These are phyloP conservation scores for Bucorvus abyssinicus DNA, from an alignment of 2,797 vertebrate species.

Conservation along the genomic window DNA sequence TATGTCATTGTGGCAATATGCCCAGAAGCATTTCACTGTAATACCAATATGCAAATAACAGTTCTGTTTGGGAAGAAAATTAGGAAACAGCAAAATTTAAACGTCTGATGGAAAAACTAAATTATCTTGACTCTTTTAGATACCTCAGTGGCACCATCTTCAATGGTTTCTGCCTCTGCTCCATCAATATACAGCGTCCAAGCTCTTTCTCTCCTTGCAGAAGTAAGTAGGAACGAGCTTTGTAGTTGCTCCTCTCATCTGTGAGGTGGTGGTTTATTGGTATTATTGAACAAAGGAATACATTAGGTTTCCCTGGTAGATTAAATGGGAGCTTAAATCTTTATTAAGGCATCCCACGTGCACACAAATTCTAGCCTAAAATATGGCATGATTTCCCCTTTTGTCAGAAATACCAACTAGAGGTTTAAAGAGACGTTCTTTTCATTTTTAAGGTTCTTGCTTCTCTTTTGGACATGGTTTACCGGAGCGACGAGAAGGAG, in stretches of 20 bases:
- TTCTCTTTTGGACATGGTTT: constrained; percentile 94
- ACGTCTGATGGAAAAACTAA: neutral
- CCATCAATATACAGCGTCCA: constrained; percentile 96
- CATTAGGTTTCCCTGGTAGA: neutral
- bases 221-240: constrained; percentile 76
- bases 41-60: neutral
- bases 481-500: constrained; percentile 97
- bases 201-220: constrained; percentile 92
- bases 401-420: neutral
- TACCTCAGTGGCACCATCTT: constrained; percentile 74
- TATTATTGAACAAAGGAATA: neutral
- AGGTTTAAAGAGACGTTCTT: neutral
- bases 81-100: neutral
- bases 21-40: neutral
- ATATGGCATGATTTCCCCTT: neutral
- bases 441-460: constrained; percentile 76
- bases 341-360: neutral
- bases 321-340: neutral
- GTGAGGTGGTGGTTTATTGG: neutral
- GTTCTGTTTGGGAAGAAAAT: neutral
- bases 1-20: neutral
- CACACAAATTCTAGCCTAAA: neutral
- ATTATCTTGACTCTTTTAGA: constrained; percentile 69
- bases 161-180: constrained; percentile 94
- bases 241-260: neutral